These are phyloP conservation scores for Onychomys arenicola DNA, from an alignment of 2,797 vertebrate species.

Conservation along the genomic window DNA sequence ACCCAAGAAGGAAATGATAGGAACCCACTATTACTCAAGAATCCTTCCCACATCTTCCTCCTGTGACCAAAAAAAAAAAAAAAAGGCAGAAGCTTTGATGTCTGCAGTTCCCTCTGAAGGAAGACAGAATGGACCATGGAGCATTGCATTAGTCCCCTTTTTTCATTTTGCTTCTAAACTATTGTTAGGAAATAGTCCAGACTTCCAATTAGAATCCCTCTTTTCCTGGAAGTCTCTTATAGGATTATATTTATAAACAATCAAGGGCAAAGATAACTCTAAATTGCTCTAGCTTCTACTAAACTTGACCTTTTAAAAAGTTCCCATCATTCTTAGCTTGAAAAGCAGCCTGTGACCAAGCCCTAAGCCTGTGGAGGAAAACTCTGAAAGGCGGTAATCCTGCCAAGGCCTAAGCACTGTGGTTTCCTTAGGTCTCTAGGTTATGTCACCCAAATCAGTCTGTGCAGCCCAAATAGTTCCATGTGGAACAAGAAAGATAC, in stretches of 20 bases:
- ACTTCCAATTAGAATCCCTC: neutral
- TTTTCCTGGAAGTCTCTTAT: neutral
- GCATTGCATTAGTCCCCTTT: neutral
- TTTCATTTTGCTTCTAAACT: conserved; percentile 39
- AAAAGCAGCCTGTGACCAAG: conserved; percentile 25
- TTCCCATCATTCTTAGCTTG: conserved; percentile 8
- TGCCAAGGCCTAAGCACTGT: neutral
- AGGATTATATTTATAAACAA: neutral
- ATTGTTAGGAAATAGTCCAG: conserved; percentile 28
- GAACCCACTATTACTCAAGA: conserved; percentile 34
- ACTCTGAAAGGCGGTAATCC: neutral
- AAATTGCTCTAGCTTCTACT: conserved; percentile 23
- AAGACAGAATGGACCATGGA: neutral
- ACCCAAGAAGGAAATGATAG: conserved; percentile 17
- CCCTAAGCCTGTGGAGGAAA: neutral
- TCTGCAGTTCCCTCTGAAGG: neutral
- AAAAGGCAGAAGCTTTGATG: neutral
- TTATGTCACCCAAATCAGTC: neutral
- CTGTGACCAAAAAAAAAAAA: neutral
- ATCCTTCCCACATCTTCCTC: conserved; percentile 24
- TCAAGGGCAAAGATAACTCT: neutral
- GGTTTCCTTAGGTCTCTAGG: neutral
- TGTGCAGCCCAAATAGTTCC: neutral
- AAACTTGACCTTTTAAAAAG: conserved; percentile 45
- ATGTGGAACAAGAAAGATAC: neutral